Percentiles rank a stretch among this genome's conserved stretches.
phyloP scores from a whole-genome alignment of 2,113 vertebrate species.

The Notiomystis cincta region DNA sequence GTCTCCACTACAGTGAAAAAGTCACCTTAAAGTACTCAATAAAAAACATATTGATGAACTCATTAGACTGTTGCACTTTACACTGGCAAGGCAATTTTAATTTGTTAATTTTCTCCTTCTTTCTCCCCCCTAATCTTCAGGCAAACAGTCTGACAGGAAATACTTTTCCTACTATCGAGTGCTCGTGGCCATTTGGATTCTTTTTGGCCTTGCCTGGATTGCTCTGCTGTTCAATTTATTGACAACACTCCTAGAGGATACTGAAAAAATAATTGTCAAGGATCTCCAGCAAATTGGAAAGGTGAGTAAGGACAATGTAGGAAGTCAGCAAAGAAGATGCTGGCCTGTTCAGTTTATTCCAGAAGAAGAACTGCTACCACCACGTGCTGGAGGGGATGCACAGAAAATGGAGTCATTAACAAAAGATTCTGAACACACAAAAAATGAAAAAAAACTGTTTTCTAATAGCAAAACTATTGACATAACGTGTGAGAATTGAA shows the following conservation, averaged over 20 bases:
- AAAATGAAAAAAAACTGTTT: not conserved
- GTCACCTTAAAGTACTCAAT: not conserved
- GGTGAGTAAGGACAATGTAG: not conserved
- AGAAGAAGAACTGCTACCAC: not conserved
- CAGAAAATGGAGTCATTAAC: not conserved
- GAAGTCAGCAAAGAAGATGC: not conserved
- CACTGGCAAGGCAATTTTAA: not conserved
- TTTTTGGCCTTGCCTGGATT: slow-evolving; percentile 72
- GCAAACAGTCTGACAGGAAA: slow-evolving; percentile 5
- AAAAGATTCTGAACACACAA: not conserved
- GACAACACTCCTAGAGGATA: slow-evolving; percentile 59
- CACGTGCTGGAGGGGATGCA: not conserved
- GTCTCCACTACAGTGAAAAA: not conserved
- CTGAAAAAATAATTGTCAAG: slow-evolving; percentile 61
- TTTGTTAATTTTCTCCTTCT: not conserved
- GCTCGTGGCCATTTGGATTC: slow-evolving; percentile 63
- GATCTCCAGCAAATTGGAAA: slow-evolving; percentile 53
- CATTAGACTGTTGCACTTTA: not conserved
- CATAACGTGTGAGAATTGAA: not conserved
- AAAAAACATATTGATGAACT: not conserved
- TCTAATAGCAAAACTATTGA: not conserved
- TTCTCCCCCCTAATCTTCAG: slow-evolving; percentile 27
- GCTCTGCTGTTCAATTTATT: slow-evolving; percentile 71
- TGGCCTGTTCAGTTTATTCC: not conserved
- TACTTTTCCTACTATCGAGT: slow-evolving; percentile 46